Base-by-base conservation (phyloP, 37 sponge, comb jelly and placozoan genomes). In the Aplysina aerophoba region DNA sequence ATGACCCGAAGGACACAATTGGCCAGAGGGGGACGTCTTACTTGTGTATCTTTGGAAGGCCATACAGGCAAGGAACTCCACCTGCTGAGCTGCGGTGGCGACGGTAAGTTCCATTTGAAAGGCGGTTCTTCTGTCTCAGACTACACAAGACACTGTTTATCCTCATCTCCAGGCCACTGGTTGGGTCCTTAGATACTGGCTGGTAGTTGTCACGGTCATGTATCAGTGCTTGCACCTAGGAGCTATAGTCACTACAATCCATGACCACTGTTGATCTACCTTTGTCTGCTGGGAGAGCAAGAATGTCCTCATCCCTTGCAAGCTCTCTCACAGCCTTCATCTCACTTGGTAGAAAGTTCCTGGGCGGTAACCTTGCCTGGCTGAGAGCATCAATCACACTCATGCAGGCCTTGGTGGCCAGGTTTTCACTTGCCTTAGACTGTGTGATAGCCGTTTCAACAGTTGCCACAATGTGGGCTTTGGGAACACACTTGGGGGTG, bases 221-320 rank as follows among this genome's bases (percentile, higher is more conserved):
- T 4, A 62, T 4, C 11, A 62, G 64, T 6, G 11, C 15, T 28
- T 34, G 6, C 27, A 34, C 12, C 12, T 72, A 31, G 4, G 2
- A 4, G 6, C 6, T 36, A 72, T 72, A 72, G 3, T 72, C 20
- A 36, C 21, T 21, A 14, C 36, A 14, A 36, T 72, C 73, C 73
- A 72, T 72, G 34, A 72, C 73, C n/a, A 71, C 73, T 71, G 73
- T 71, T 25, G 73, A 36, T 28, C 16, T 71, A 28, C 73, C 73
- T 71, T 71, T 71, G 12, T 71, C 73, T 35, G 73, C 73, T 35
- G 73, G 34, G 73, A 71, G 73, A 12, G 17, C 6, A 1, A 36
- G 36, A 12, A 71, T 34, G 73, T 71, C 16, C 28, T 38, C 6
- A 0, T 59, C 16, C 81, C 59, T 37, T 37, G 3, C 28, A 4